These are phyloP conservation scores for Parauchenoglanis ngamensis DNA, from an alignment of 2,797 vertebrate species.

Conservation along the genomic window DNA sequence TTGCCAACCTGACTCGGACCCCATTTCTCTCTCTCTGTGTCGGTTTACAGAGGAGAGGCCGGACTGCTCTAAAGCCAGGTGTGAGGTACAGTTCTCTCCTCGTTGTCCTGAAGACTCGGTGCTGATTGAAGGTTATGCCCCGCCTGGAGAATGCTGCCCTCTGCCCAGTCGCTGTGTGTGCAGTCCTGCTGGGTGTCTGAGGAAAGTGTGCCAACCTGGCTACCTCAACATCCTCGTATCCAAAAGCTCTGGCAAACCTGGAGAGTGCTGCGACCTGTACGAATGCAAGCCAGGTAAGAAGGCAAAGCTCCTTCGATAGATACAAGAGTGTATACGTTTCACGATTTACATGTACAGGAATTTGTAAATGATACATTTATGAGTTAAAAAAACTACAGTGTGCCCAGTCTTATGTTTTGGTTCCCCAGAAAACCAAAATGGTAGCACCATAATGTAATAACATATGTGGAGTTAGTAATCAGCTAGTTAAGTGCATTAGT, in stretches of 20 bases:
- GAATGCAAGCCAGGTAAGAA: constrained; percentile 88
- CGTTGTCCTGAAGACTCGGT: constrained; percentile 88
- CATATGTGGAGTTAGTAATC: neutral
- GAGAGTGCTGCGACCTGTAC: constrained; percentile 89
- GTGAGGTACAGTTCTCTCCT: constrained; percentile 90
- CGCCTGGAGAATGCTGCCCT: constrained; percentile 87
- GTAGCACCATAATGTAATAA: neutral
- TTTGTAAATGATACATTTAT: neutral
- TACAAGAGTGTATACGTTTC: neutral
- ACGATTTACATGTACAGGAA: neutral
- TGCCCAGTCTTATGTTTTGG: neutral
- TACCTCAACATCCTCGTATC: constrained; percentile 88
- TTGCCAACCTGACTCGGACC: neutral
- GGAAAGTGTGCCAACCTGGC: constrained; percentile 88
- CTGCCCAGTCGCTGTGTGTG: constrained; percentile 88
- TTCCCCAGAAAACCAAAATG: neutral
- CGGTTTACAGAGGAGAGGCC: constrained; percentile 81
- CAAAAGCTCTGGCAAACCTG: constrained; percentile 87
- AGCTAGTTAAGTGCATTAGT: neutral
- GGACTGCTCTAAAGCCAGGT: constrained; percentile 87
- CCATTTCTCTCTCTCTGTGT: neutral
- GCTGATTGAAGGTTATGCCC: constrained; percentile 89
- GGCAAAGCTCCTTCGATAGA: neutral
- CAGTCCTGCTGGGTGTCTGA: constrained; percentile 85
- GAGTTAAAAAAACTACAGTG: neutral